Evolutionary conservation across 2,888 invertebrate genomes (phyloP).

Genomic region (Lottia gigantea): DNA sequence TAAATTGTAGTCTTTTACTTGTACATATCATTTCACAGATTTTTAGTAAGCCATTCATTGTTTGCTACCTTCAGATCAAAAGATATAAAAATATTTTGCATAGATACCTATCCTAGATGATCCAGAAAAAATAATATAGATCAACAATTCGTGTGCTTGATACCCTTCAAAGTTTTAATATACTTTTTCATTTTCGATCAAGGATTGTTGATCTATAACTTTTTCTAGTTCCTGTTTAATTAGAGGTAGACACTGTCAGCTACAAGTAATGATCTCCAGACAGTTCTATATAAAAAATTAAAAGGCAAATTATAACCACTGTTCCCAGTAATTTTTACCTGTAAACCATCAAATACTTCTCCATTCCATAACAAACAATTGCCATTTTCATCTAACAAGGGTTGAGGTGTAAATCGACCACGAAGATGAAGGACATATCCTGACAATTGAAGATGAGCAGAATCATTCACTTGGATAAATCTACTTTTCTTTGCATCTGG

Average conservation of each 20-base stretch:
- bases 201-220: no score
- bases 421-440: conserved; percentile 85
- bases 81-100: no score
- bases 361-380: conserved; percentile 88
- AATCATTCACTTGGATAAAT: conserved; percentile 13
- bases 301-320: not conserved
- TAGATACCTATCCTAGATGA: no score
- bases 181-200: no score
- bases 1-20: no score
- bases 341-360: conserved; percentile 79
- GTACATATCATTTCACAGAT: no score
- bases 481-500: conserved; percentile 30
- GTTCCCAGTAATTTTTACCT: conserved; percentile 60
- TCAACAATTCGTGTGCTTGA: no score
- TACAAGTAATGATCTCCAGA: not conserved
- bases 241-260: not conserved
- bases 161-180: no score
- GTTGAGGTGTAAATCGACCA: conserved; percentile 79
- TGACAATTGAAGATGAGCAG: conserved; percentile 32
- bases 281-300: not conserved
- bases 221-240: not conserved
- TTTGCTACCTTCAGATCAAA: no score
- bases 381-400: conserved; percentile 72
- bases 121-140: no score
- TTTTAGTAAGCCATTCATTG: no score